These are phyloP conservation scores for Metacarcinus magister DNA, from an alignment of 2,888 invertebrate species.

Conservation along the genomic window DNA sequence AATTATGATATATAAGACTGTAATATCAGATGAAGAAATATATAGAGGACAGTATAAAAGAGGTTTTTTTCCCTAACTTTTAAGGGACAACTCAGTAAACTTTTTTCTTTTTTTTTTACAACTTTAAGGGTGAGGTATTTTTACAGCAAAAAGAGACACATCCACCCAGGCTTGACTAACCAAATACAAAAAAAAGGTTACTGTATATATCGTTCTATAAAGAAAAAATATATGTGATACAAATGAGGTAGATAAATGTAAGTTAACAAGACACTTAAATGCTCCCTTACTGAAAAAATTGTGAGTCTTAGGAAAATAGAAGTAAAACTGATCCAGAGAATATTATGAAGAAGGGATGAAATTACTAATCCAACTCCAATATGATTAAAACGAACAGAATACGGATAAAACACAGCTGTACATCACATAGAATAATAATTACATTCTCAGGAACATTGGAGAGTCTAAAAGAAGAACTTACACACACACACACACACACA, in stretches of 20 bases:
- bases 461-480: no score
- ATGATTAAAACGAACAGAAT: not conserved
- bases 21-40: not conserved
- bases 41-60: not conserved
- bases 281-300: not conserved
- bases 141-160: not conserved
- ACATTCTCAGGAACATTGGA: no score
- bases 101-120: slow-evolving; percentile 1
- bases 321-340: not conserved
- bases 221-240: not conserved
- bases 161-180: not conserved
- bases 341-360: not conserved
- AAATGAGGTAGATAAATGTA: not conserved
- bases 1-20: not conserved
- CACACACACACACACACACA: not conserved
- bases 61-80: not conserved
- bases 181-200: not conserved
- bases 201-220: not conserved
- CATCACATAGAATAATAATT: no score
- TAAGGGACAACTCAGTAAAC: not conserved
- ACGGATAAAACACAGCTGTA: no score
- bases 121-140: slow-evolving; percentile 17
- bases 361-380: not conserved
- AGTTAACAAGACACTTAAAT: no score
- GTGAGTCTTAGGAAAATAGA: not conserved